Conservation (phyloP, 2,888 invertebrate species). For the Penaeus monodon region DNA sequence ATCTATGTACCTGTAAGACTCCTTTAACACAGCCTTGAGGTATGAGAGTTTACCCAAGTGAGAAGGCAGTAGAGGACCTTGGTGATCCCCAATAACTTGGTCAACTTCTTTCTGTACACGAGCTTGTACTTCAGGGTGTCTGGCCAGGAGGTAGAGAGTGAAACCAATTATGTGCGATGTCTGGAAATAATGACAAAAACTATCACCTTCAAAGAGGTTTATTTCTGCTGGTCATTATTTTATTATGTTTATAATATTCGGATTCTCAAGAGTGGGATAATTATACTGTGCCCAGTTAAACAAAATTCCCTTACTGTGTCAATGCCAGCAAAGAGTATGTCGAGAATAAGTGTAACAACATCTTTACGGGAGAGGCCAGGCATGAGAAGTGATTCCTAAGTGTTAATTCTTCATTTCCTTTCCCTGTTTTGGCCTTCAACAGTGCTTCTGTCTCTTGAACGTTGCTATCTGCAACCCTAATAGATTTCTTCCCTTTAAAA, state of each 20-base stretch:
- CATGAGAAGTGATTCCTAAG: constrained; percentile 80
- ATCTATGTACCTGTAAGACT: constrained; percentile 17
- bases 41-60: constrained; percentile 26
- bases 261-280: too few species aligned
- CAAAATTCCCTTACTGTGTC: constrained; percentile 79
- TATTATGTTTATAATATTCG: too few species aligned
- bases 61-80: constrained; percentile 11
- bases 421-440: neutral
- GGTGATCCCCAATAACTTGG: constrained; percentile 51
- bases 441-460: neutral
- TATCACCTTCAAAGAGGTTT: too few species aligned
- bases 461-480: neutral
- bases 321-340: constrained; percentile 88
- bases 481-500: too few species aligned
- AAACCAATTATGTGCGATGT: constrained; percentile 85
- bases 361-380: constrained; percentile 84
- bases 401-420: constrained; percentile 75
- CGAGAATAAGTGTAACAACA: constrained; percentile 85
- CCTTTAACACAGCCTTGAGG: constrained; percentile 25
- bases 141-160: constrained; percentile 80
- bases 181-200: constrained; percentile 70
- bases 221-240: too few species aligned
- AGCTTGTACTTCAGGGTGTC: constrained; percentile 77
- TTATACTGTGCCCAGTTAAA: too few species aligned
- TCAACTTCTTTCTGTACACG: constrained; percentile 78